Evolutionary conservation across 2,888 invertebrate genomes (phyloP), one percentile per base, ranked within the genome.

Genomic region (Eupithecia insigniata): DNA sequence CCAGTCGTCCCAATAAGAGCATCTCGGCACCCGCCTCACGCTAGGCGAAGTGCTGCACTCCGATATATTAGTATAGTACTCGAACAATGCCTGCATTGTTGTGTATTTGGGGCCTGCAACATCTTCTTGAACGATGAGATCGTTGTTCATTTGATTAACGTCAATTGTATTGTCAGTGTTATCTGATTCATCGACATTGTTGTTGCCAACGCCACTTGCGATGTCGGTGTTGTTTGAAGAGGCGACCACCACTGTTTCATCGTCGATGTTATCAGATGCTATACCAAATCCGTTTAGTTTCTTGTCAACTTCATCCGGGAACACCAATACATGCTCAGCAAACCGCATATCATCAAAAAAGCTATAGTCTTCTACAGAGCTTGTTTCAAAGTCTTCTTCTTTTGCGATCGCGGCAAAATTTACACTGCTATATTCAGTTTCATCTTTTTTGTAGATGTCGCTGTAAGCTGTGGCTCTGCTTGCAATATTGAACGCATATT

Each of bases 51-150:
- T 16, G 12, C 16, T 36, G 5, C 18, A 46, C 0, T 68, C 66
- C 10, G 66, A 61, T 10, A 61, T 6, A n/a, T 46, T 65, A 14
- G 4, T 46, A 4, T 46, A 72, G 16, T 66, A 72, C 30, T 72
- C 39, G 16, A 36, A 34, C 2, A 69, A 5, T 28, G 30, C 58
- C 18, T 32, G 60, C 72, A 72, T 69, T 18, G n/a, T 46, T 18
- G n/a, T 22, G 51, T 67, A 51, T 26, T 26, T 16, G 16, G 12
- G 6, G 8, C 28, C 18, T 39, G 14, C 66, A 16, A 39, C 10
- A 58, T 43, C 32, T 6, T 46, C n/a, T n/a, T 51, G 10, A 10
- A 10, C 22, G 8, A 51, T 8, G 8, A n/a, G 7, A 22, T 51
- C n/a, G n/a, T n/a, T n/a, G 46, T 46, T 46, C 18, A n/a, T 46